Percentiles rank a stretch among this genome's conserved stretches.
Conservation (phyloP, 2,797 vertebrate genomes). For the Lepilemur ruficaudatus region DNA sequence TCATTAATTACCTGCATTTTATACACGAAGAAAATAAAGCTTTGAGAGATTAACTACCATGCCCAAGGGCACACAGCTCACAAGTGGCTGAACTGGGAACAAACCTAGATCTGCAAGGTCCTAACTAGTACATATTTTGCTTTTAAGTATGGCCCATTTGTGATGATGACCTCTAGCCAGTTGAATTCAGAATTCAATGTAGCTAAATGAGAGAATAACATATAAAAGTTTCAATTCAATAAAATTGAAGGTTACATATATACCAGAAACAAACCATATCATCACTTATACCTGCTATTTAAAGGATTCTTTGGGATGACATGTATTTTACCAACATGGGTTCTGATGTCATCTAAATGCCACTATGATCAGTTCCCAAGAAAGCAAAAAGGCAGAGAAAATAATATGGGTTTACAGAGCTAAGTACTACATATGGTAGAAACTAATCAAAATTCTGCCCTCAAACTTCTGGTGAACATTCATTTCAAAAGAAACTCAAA, state of each 20-base stretch:
- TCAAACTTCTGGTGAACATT: neutral
- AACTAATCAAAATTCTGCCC: constrained; percentile 49
- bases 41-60: neutral
- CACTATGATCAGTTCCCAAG: constrained; percentile 40
- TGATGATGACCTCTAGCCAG: neutral
- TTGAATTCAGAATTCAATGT: constrained; percentile 41
- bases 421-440: constrained; percentile 12
- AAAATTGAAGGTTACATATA: constrained; percentile 47
- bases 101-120: neutral
- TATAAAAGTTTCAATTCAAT: constrained; percentile 45
- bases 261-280: constrained; percentile 48
- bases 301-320: constrained; percentile 37
- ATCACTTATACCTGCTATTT: constrained; percentile 46
- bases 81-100: neutral
- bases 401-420: constrained; percentile 25
- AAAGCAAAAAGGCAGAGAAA: constrained; percentile 60
- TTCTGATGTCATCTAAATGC: constrained; percentile 57
- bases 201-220: constrained; percentile 36
- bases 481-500: constrained; percentile 39
- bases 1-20: neutral
- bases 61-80: neutral
- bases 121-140: neutral
- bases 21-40: neutral
- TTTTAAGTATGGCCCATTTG: neutral
- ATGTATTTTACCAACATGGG: constrained; percentile 31